Percentiles rank a stretch among this genome's conserved stretches.
phyloP scores from a whole-genome alignment of 2,113 vertebrate genomes.

The Hemibagrus wyckioides region DNA sequence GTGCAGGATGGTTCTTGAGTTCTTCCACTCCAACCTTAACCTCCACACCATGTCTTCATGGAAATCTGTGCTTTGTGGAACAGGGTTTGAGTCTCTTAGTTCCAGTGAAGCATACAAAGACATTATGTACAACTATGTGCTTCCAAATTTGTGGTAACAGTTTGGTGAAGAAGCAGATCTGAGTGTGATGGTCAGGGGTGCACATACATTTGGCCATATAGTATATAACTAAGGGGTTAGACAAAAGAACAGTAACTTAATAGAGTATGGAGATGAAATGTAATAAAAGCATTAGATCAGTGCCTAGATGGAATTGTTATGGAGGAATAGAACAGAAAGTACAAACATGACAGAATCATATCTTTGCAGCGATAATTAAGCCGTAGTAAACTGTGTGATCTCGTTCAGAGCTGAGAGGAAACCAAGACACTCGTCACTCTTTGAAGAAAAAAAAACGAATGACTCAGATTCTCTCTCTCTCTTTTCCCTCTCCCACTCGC shows the following conservation, averaged over 20 bases:
- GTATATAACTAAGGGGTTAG: not conserved
- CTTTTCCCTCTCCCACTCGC: too few relatives aligned
- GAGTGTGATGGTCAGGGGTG: not conserved
- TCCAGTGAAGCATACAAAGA: not conserved
- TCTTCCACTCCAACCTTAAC: too few relatives aligned
- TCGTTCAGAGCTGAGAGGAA: not conserved
- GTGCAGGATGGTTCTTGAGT: not conserved
- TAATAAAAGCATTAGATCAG: conserved; percentile 3
- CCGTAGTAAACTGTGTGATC: conserved; percentile 1
- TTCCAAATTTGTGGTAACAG: not conserved
- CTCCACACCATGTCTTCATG: not conserved
- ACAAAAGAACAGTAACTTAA: not conserved
- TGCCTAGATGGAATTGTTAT: not conserved
- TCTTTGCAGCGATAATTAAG: not conserved
- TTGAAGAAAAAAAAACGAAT: not conserved
- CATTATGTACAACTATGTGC: not conserved
- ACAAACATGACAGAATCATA: not conserved
- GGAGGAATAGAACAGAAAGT: not conserved
- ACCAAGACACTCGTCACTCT: not conserved
- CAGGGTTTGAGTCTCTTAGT: not conserved
- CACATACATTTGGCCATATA: not conserved
- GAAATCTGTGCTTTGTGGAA: not conserved
- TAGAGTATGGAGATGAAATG: not conserved
- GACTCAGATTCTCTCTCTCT: not conserved
- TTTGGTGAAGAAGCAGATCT: not conserved